Base-by-base conservation (phyloP, 37 sponge, comb jelly and placozoan genomes). In the Beroe ovata region DNA sequence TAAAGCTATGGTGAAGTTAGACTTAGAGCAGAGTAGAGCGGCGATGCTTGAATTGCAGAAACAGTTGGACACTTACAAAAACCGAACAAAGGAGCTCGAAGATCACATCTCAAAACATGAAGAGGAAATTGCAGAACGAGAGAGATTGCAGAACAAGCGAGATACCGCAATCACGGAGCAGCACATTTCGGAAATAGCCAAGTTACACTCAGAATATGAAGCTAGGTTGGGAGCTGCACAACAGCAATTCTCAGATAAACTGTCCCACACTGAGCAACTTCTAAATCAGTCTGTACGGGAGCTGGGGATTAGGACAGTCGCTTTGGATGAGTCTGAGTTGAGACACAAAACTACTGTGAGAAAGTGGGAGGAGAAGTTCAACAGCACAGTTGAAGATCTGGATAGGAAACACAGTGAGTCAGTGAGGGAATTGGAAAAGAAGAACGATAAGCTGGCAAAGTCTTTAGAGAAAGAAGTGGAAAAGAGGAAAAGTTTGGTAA, bases 111-210 rank as follows among this genome's bases (percentile, higher is more conserved):
- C 38, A 16, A 77, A 77, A 19, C n/a, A 41, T 2, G 25, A 36
- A 21, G 84, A 77, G 84, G 84, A 77, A 8, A 35, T 40, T 77
- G 38, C 33, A 2, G 14, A 41, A 54, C 26, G 47, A 54, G 47
- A 77, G n/a, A 35, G 26, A 0, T n/a, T 77, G 6, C 84, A 77
- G 25, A 33, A 35, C 1, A 35, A 77, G 33, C 33, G 33, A 0
- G 21, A 18, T 2, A 11, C 19, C 22, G 25, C 84, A 6, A 1
- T 32, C 1, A 29, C 32, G 32, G 30, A 32, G 30, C 35, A 66
- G 16, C 69, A 66, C 6, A 8, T 14, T 19, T 4, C 69, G 1
- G 35, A 66, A 1, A 25, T 66, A 6, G 30, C 69, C 2, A 4
- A 25, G 30, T 14, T 66, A 33, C 69, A 66, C 69, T 11, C 69